These are phyloP conservation scores for Pyrochroa serraticornis DNA, from an alignment of 2,888 invertebrate genomes.

Conservation along the genomic window DNA sequence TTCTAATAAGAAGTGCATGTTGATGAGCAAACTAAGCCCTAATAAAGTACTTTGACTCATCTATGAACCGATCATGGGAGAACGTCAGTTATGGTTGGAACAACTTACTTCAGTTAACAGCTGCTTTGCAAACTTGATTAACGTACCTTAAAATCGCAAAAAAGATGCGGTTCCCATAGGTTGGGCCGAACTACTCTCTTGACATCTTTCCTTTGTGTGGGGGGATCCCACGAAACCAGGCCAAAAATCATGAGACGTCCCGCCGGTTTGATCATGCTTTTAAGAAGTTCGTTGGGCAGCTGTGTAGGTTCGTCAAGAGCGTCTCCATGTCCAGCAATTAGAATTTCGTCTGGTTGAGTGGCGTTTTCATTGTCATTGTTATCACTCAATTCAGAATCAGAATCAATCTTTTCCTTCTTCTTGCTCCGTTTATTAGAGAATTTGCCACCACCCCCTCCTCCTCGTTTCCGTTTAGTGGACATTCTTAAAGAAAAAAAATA, in stretches of 20 bases:
- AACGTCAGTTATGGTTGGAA: too few species aligned
- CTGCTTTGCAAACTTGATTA: conserved; percentile 43
- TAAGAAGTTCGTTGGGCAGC: conserved; percentile 71
- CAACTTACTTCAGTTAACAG: too few species aligned
- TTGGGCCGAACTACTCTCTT: conserved; percentile 75
- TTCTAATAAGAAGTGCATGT: too few species aligned
- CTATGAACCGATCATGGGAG: too few species aligned
- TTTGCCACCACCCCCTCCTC: too few species aligned
- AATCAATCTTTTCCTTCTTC: conserved; percentile 56
- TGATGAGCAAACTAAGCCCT: too few species aligned
- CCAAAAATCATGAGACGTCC: conserved; percentile 84
- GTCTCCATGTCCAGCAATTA: conserved; percentile 62
- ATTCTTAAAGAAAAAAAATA: conserved; percentile 31
- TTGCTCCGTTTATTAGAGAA: conserved; percentile 48
- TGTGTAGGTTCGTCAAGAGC: conserved; percentile 65
- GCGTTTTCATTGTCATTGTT: conserved; percentile 53
- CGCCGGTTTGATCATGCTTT: conserved; percentile 69
- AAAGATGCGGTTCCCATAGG: conserved; percentile 82
- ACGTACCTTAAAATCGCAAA: conserved; percentile 71
- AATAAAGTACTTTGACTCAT: too few species aligned
- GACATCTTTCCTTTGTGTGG: conserved; percentile 75
- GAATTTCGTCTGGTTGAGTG: conserved; percentile 61
- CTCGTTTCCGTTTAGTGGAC: conserved; percentile 55
- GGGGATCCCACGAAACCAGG: conserved; percentile 88
- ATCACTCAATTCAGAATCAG: conserved; percentile 57